These are phyloP conservation scores for Platysternon megacephalum DNA, from an alignment of 2,113 vertebrate species.

Conservation along the genomic window DNA sequence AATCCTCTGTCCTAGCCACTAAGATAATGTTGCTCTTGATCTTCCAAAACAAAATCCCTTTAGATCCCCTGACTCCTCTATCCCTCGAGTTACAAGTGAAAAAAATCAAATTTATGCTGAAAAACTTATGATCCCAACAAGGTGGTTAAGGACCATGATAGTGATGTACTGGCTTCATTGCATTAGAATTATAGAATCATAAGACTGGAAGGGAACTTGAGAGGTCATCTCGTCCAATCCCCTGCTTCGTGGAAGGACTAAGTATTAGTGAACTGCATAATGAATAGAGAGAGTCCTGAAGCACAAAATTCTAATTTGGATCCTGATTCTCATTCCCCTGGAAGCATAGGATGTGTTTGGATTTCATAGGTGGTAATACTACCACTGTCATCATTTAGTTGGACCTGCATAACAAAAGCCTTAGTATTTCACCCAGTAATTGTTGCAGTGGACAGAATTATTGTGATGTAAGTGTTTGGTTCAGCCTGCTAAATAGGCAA, in stretches of 20 bases:
- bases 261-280: neutral
- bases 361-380: neutral
- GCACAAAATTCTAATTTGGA: neutral
- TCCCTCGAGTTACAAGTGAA: neutral
- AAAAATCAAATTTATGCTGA: neutral
- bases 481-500: slow-evolving; percentile 3
- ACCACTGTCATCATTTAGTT: neutral
- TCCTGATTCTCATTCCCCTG: slow-evolving; percentile 16
- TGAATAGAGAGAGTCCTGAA: neutral
- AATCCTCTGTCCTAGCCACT: neutral
- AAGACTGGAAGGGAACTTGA: too few relatives aligned
- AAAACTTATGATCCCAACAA: neutral
- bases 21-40: neutral
- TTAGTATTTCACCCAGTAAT: neutral
- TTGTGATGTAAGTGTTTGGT: neutral
- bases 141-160: neutral
- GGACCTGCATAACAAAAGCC: slow-evolving; percentile 34
- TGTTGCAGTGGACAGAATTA: neutral
- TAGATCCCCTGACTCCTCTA: neutral
- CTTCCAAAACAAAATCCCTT: neutral
- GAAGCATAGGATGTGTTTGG: neutral
- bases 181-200: neutral
- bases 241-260: too few relatives aligned
- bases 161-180: neutral
- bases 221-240: too few relatives aligned